A percentile compares a stretch with the other conserved stretches of the same genome.
phyloP scores from a whole-genome alignment of 2,888 invertebrate genomes.

The Blastobasis lacticolella region DNA sequence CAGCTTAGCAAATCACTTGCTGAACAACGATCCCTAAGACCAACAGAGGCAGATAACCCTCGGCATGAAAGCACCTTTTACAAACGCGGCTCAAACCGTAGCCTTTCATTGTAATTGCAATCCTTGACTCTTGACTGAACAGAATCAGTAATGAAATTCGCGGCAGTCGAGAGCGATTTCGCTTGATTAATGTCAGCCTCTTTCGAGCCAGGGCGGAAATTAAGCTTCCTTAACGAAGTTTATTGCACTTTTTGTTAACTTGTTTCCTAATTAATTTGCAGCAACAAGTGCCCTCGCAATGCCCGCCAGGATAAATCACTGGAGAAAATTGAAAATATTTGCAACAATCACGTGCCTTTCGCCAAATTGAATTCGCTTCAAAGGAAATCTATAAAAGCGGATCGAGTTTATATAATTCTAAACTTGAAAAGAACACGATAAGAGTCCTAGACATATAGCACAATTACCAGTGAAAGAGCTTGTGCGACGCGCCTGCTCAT shows the following conservation, averaged over 20 bases:
- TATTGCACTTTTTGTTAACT: conserved; percentile 65
- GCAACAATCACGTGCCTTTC: no score
- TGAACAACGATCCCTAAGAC: neutral
- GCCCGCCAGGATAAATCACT: conserved; percentile 25
- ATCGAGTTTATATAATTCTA: no score
- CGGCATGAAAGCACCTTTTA: neutral
- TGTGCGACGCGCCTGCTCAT: no score
- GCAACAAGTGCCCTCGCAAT: conserved; percentile 52
- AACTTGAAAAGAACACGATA: no score
- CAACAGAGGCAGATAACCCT: conserved; percentile 6
- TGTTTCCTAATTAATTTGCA: conserved; percentile 60
- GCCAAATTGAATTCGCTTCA: no score
- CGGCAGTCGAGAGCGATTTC: conserved; percentile 42
- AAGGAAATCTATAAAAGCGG: no score
- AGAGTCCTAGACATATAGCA: no score
- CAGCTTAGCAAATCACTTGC: neutral
- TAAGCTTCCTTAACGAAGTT: conserved; percentile 59
- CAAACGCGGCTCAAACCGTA: conserved; percentile 9
- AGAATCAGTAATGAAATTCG: conserved; percentile 48
- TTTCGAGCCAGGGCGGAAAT: conserved; percentile 50
- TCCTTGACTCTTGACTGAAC: conserved; percentile 36
- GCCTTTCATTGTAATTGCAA: conserved; percentile 34
- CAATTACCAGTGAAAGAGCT: no score
- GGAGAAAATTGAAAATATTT: conserved; percentile 9
- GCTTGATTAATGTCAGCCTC: conserved; percentile 56